phyloP scores from a whole-genome alignment of 1,140 invertebrate genomes.

The Zaprionus taronus region DNA sequence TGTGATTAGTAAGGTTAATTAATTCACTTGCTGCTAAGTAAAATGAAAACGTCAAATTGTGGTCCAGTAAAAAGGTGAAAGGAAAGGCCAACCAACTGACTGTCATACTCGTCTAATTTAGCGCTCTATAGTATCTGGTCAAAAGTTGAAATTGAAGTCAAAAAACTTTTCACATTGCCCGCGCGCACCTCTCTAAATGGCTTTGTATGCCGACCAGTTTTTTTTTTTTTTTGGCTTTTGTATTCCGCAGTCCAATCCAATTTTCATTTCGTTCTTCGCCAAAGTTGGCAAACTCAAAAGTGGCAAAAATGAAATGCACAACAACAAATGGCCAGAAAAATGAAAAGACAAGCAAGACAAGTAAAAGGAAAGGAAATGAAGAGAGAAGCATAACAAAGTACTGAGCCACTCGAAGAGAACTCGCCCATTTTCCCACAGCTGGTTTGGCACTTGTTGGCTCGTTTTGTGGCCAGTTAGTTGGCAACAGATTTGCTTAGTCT shows the following conservation, averaged over 20 bases:
- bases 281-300: slow-evolving; percentile 34
- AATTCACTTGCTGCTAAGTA: slow-evolving; percentile 3
- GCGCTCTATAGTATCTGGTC: slow-evolving; percentile 28
- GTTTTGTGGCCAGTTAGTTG: slow-evolving; percentile 29
- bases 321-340: slow-evolving; percentile 21
- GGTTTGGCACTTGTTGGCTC: slow-evolving; percentile 17
- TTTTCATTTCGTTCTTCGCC: slow-evolving; percentile 47
- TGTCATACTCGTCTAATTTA: slow-evolving; percentile 37
- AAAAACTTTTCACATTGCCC: slow-evolving; percentile 47
- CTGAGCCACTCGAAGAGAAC: slow-evolving; percentile 5
- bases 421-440: slow-evolving; percentile 1
- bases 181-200: slow-evolving; percentile 49
- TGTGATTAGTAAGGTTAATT: slow-evolving; percentile 37
- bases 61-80: neutral
- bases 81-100: slow-evolving; percentile 14
- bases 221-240: slow-evolving; percentile 39
- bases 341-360: neutral
- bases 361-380: slow-evolving; percentile 5
- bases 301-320: slow-evolving; percentile 39
- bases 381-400: slow-evolving; percentile 13
- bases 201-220: slow-evolving; percentile 42
- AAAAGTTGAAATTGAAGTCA: slow-evolving; percentile 52
- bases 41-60: slow-evolving; percentile 22
- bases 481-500: slow-evolving; percentile 16
- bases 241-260: slow-evolving; percentile 34